Evolutionary conservation across 2,888 invertebrate genomes (phyloP).

Genomic region (Erynnis tages): DNA sequence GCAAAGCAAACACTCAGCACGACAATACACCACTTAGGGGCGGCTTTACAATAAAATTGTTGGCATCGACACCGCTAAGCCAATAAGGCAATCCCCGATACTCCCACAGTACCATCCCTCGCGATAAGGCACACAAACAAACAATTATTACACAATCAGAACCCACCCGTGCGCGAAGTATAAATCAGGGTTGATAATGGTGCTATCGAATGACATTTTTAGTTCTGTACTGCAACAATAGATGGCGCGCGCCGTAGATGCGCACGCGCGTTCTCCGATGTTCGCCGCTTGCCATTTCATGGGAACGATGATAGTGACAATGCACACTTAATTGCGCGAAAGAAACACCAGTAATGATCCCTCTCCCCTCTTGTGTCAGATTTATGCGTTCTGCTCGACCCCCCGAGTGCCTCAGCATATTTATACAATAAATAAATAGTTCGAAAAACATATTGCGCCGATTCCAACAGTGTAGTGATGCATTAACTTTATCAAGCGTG

Average conservation of each 20-base stretch:
- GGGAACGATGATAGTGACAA: slow-evolving; percentile 72
- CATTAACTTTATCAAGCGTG: slow-evolving; percentile 60
- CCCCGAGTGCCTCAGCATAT: slow-evolving; percentile 61
- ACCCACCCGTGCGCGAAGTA: slow-evolving; percentile 64
- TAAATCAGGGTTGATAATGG: slow-evolving; percentile 68
- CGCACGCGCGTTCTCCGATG: slow-evolving; percentile 53
- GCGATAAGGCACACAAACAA: slow-evolving; percentile 62
- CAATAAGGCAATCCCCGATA: slow-evolving; percentile 56
- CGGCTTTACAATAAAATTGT: slow-evolving; percentile 10
- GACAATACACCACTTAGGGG: slow-evolving; percentile 14
- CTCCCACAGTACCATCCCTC: slow-evolving; percentile 61
- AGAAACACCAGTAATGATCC: slow-evolving; percentile 70
- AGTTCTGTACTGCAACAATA: slow-evolving; percentile 55
- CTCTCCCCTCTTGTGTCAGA: slow-evolving; percentile 53
- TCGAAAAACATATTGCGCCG: slow-evolving; percentile 69
- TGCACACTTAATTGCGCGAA: slow-evolving; percentile 75
- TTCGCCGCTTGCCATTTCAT: slow-evolving; percentile 64
- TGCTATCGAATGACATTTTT: slow-evolving; percentile 58
- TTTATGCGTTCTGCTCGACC: slow-evolving; percentile 69
- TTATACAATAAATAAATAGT: slow-evolving; percentile 70
- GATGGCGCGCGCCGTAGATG: slow-evolving; percentile 51
- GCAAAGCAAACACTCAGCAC: slow-evolving; percentile 5
- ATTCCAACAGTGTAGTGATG: slow-evolving; percentile 56
- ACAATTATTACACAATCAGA: slow-evolving; percentile 76
- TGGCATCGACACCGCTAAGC: slow-evolving; percentile 42